These are phyloP conservation scores for Tolypeutes matacus DNA, from an alignment of 2,797 vertebrate genomes.

Conservation along the genomic window DNA sequence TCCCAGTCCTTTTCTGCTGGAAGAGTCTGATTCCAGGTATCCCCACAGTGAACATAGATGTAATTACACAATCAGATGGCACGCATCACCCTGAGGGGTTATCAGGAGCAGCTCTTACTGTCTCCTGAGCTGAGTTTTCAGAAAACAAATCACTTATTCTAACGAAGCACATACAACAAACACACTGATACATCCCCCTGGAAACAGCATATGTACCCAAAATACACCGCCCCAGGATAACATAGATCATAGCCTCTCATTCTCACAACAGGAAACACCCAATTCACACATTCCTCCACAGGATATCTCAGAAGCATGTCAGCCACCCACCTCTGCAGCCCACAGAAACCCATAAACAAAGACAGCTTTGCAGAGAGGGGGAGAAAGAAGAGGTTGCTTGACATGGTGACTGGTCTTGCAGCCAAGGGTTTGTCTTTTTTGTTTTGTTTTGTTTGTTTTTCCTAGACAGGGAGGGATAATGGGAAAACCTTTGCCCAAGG, in stretches of 20 bases:
- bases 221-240: constrained; percentile 61
- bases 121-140: not conserved
- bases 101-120: not conserved
- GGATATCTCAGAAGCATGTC: constrained; percentile 61
- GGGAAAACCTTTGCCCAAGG: constrained; percentile 8
- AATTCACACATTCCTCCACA: constrained; percentile 66
- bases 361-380: not conserved
- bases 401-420: not conserved
- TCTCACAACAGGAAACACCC: constrained; percentile 66
- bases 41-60: not conserved
- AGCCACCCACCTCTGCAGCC: constrained; percentile 65
- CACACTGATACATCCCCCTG: not conserved
- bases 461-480: constrained; percentile 37
- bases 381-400: not conserved
- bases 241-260: constrained; percentile 67
- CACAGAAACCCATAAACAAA: constrained; percentile 51
- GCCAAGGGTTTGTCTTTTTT: not conserved
- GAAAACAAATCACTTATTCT: constrained; percentile 20
- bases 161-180: constrained; percentile 5
- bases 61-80: not conserved
- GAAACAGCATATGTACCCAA: constrained; percentile 74
- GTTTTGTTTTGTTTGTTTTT: not conserved
- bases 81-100: not conserved
- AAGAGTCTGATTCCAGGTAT: not conserved
- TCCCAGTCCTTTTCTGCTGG: not conserved